A percentile compares a stretch with the other conserved stretches of the same genome.
These are phyloP conservation scores for Eupithecia inturbata DNA, from an alignment of 2,888 invertebrate genomes.

Conservation along the genomic window DNA sequence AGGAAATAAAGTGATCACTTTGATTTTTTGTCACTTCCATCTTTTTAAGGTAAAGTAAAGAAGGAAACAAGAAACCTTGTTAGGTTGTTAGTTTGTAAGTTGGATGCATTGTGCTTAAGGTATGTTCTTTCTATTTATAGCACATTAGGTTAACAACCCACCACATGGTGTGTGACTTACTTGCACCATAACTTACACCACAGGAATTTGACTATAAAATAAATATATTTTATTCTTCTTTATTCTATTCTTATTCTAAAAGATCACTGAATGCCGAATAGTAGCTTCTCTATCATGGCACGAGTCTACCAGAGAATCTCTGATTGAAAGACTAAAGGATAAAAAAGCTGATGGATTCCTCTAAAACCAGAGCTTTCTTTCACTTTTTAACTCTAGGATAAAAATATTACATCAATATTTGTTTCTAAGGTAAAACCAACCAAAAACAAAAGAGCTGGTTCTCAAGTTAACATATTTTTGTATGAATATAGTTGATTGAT, in stretches of 20 bases:
- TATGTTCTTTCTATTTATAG: neutral
- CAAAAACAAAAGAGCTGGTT: no score
- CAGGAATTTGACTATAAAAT: no score
- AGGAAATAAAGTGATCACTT: no score
- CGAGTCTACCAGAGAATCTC: neutral
- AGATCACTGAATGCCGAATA: neutral
- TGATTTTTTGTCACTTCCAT: no score
- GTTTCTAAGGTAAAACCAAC: no score
- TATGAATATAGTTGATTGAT: neutral
- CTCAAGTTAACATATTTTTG: no score
- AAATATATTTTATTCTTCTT: no score
- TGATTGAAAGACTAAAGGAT: neutral
- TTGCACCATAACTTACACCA: neutral
- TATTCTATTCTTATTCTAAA: no score
- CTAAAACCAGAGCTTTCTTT: neutral
- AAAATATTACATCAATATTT: no score
- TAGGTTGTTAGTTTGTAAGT: no score
- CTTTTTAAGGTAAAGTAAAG: no score
- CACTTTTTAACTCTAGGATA: neutral
- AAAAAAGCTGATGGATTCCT: neutral
- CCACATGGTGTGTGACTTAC: neutral
- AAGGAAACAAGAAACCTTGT: no score
- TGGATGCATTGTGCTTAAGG: neutral
- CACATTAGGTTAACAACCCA: neutral
- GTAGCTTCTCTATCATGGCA: neutral